phyloP scores from a whole-genome alignment of 2,888 invertebrate species.

The Heteromyza rotundicornis region DNA sequence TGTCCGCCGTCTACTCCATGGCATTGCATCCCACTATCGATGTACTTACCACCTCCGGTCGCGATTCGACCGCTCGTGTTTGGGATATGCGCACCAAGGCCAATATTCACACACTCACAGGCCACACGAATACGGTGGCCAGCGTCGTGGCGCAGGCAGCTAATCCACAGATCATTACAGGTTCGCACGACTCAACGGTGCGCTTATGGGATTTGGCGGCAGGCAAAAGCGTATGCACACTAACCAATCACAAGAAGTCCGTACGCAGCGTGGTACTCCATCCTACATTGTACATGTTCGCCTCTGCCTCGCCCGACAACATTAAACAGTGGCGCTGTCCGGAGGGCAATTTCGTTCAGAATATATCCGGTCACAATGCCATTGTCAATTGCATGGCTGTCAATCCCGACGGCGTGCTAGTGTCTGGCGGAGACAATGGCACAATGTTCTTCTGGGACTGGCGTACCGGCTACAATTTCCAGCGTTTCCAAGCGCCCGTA shows the following conservation, averaged over 20 bases:
- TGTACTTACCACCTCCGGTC: conserved; percentile 89
- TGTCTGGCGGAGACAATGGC: conserved; percentile 98
- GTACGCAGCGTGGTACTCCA: conserved; percentile 80
- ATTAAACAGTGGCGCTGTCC: conserved; percentile 99
- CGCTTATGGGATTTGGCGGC: conserved; percentile 97
- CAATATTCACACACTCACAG: conserved; percentile 93
- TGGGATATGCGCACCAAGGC: conserved; percentile 99
- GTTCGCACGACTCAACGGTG: conserved; percentile 96
- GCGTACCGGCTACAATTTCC: conserved; percentile 99
- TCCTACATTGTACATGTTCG: conserved; percentile 88
- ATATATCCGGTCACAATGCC: conserved; percentile 94
- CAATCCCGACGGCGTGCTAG: conserved; percentile 93
- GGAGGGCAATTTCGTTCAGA: conserved; percentile 96
- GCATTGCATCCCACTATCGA: conserved; percentile 90
- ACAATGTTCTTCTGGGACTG: conserved; percentile 98
- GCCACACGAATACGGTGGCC: conserved; percentile 97
- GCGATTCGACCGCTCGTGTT: conserved; percentile 94
- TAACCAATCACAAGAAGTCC: conserved; percentile 99
- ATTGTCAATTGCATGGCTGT: conserved; percentile 96
- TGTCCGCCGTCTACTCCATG: conserved; percentile 94
- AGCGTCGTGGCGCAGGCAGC: conserved; percentile 90
- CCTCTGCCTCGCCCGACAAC: conserved; percentile 97
- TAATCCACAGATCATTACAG: conserved; percentile 93
- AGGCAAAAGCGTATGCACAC: conserved; percentile 89
- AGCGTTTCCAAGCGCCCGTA: conserved; percentile 87